phyloP scores from a whole-genome alignment of 1,140 invertebrate species.

The Calephelis virginiensis region DNA sequence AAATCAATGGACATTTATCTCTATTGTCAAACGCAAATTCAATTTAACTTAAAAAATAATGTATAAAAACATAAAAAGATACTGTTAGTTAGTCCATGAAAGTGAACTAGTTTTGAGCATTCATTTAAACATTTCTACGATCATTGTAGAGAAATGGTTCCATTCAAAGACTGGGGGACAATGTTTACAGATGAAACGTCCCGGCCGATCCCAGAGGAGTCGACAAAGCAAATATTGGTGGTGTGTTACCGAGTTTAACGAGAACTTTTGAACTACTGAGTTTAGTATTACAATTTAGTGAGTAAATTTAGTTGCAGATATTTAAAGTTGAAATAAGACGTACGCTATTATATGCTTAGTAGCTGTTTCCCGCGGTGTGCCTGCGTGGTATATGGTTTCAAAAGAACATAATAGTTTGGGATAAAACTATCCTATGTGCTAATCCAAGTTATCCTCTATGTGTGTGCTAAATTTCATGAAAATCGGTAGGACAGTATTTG shows the following conservation, averaged over 20 bases:
- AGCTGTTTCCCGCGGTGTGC: too few relatives aligned
- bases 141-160: conserved; percentile 30
- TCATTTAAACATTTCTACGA: conserved; percentile 8
- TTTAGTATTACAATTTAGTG: conserved; percentile 20
- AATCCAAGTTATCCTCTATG: too few relatives aligned
- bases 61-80: neutral
- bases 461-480: too few relatives aligned
- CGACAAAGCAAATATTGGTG: conserved; percentile 62
- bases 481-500: too few relatives aligned
- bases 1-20: too few relatives aligned
- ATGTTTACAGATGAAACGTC: conserved; percentile 52
- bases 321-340: neutral
- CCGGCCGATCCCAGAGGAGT: conserved; percentile 46
- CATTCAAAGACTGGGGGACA: conserved; percentile 41
- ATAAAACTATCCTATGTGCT: too few relatives aligned
- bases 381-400: too few relatives aligned
- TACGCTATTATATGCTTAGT: neutral
- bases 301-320: neutral
- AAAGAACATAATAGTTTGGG: too few relatives aligned
- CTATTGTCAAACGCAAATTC: too few relatives aligned
- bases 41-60: too few relatives aligned
- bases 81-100: neutral
- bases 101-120: conserved; percentile 1
- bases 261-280: conserved; percentile 49
- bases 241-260: conserved; percentile 59